Evolutionary conservation across 1,140 invertebrate genomes (phyloP).

Genomic region (Protaetia brevitarsis): DNA sequence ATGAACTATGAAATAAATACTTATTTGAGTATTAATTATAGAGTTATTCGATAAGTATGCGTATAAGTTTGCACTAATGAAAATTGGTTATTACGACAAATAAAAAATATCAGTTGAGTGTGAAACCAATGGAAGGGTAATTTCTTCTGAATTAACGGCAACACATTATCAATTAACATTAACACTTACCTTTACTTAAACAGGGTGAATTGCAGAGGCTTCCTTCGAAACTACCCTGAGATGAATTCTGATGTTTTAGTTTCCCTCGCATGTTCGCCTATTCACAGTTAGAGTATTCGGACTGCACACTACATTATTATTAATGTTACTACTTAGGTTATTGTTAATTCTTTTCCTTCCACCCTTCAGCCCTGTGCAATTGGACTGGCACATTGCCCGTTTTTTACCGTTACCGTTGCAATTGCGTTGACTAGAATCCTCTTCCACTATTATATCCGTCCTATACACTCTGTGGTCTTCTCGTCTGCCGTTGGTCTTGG

Average conservation of each 20-base stretch:
- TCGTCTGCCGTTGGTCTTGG: conserved; percentile 38
- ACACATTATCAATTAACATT: too few relatives aligned
- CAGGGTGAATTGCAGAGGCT: conserved; percentile 55
- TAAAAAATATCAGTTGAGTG: too few relatives aligned
- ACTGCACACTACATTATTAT: conserved; percentile 38
- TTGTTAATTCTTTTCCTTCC: conserved; percentile 38
- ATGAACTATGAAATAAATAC: too few relatives aligned
- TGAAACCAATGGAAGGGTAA: too few relatives aligned
- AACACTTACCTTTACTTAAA: conserved; percentile 57
- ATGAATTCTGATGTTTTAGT: conserved; percentile 61
- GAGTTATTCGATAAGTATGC: too few relatives aligned
- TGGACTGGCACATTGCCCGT: conserved; percentile 37
- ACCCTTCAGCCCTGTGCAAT: conserved; percentile 34
- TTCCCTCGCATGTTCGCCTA: conserved; percentile 50
- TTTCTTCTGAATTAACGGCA: too few relatives aligned
- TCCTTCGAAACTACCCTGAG: conserved; percentile 61
- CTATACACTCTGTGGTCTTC: conserved; percentile 34
- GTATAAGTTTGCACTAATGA: too few relatives aligned
- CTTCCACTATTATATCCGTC: conserved; percentile 23
- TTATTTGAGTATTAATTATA: too few relatives aligned
- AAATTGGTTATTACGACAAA: too few relatives aligned
- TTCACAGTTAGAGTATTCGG: conserved; percentile 50
- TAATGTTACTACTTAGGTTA: conserved; percentile 40
- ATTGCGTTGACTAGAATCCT: conserved; percentile 38
- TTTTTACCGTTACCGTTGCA: conserved; percentile 30